Conservation (phyloP, 2,888 invertebrate genomes). For the Myopa tessellatipennis region DNA sequence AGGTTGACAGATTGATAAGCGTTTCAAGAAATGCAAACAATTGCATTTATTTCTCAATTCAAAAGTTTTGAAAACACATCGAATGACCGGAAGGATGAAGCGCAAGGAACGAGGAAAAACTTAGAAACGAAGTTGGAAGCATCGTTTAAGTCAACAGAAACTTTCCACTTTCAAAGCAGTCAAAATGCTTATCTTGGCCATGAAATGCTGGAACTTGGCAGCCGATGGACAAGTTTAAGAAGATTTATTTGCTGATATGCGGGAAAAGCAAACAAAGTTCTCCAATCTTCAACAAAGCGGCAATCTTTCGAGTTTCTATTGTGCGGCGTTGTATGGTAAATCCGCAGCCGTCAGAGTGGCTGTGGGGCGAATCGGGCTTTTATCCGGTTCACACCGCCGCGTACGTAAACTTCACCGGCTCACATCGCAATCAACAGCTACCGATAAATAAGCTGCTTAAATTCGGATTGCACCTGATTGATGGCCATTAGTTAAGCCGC, state of each 20-base stretch:
- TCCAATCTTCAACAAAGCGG: not conserved
- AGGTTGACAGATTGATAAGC: slow-evolving; percentile 19
- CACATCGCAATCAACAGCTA: not conserved
- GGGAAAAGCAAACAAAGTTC: slow-evolving; percentile 5
- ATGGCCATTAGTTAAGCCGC: not conserved
- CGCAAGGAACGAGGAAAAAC: not conserved
- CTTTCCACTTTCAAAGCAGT: not conserved
- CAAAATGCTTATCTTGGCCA: not conserved
- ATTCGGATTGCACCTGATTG: not conserved
- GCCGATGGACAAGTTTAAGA: not conserved
- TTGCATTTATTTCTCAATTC: not conserved
- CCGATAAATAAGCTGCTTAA: not conserved
- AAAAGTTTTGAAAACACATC: not conserved
- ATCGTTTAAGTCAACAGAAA: not conserved
- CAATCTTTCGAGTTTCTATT: too few species aligned
- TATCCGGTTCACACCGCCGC: too few species aligned
- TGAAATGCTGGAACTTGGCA: not conserved
- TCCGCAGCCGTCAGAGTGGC: too few species aligned
- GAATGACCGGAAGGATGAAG: not conserved
- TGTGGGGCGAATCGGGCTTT: too few species aligned
- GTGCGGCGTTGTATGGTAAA: too few species aligned
- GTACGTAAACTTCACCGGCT: too few species aligned
- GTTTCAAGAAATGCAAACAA: slow-evolving; percentile 29
- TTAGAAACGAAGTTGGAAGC: not conserved
- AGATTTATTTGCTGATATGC: slow-evolving; percentile 10